phyloP scores from a whole-genome alignment of 2,888 invertebrate species.

The Apotomis capreana region DNA sequence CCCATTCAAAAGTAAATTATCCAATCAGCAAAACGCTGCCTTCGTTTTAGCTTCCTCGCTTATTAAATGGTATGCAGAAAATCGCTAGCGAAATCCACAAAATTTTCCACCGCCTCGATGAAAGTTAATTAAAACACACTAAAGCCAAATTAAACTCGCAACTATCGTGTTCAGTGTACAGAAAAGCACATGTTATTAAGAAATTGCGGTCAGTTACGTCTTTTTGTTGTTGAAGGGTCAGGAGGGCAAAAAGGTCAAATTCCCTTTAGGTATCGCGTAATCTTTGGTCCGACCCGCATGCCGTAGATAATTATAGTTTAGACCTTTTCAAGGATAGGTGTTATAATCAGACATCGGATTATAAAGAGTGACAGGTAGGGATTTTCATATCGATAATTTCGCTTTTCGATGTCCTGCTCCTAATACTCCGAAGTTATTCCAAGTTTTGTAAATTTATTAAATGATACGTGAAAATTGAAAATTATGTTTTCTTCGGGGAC shows the following conservation, averaged over 20 bases:
- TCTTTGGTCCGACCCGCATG: conserved; percentile 20
- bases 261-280: conserved; percentile 7
- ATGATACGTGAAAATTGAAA: no score
- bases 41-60: no score
- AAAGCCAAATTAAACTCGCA: not conserved
- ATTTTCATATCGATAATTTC: no score
- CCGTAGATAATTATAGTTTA: conserved; percentile 10
- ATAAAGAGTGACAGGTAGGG: no score
- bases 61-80: no score
- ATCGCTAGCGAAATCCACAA: not conserved
- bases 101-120: conserved; percentile 2
- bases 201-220: not conserved
- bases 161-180: not conserved
- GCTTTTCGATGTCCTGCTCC: no score
- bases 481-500: no score
- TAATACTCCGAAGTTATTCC: no score
- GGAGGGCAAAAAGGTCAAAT: conserved; percentile 8
- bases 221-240: not conserved
- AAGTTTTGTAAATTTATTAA: no score
- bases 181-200: not conserved
- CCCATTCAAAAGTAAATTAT: no score
- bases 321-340: conserved; percentile 14
- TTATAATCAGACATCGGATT: not conserved
- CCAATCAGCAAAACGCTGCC: no score
- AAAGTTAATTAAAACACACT: conserved; percentile 20